phyloP scores from a whole-genome alignment of 2,113 vertebrate genomes.

The Paradisaea rubra region DNA sequence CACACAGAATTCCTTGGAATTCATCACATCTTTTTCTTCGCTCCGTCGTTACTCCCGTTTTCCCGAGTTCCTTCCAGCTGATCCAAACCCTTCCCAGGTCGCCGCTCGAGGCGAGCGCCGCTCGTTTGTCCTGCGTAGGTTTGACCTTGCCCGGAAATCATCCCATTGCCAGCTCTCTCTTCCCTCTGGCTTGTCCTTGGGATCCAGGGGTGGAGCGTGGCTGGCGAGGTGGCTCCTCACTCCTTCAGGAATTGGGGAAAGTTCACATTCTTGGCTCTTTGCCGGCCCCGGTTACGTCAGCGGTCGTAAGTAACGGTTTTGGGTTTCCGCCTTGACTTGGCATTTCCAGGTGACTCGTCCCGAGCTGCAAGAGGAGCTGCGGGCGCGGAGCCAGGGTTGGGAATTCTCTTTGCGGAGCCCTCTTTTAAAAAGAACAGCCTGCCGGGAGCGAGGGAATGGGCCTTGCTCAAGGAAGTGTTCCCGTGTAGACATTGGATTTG shows the following conservation, averaged over 20 bases:
- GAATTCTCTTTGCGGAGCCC: neutral
- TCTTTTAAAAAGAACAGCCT: neutral
- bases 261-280: conserved; percentile 67
- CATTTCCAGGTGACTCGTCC: conserved; percentile 39
- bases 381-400: neutral
- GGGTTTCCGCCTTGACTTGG: conserved; percentile 52
- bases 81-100: neutral
- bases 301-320: conserved; percentile 38
- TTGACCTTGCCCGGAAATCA: conserved; percentile 39
- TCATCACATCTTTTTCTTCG: neutral
- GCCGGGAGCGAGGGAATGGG: neutral
- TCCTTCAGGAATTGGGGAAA: conserved; percentile 16
- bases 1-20: neutral
- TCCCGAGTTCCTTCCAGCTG: neutral
- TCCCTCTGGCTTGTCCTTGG: neutral
- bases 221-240: neutral
- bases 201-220: neutral
- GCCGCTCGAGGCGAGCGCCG: fast-evolving
- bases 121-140: neutral
- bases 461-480: neutral
- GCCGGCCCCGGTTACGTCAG: conserved; percentile 15
- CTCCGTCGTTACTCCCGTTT: neutral
- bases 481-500: fast-evolving
- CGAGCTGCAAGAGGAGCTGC: neutral
- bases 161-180: neutral